These are phyloP conservation scores for Pyrocoelia pectoralis DNA, from an alignment of 2,888 invertebrate species.

Conservation along the genomic window DNA sequence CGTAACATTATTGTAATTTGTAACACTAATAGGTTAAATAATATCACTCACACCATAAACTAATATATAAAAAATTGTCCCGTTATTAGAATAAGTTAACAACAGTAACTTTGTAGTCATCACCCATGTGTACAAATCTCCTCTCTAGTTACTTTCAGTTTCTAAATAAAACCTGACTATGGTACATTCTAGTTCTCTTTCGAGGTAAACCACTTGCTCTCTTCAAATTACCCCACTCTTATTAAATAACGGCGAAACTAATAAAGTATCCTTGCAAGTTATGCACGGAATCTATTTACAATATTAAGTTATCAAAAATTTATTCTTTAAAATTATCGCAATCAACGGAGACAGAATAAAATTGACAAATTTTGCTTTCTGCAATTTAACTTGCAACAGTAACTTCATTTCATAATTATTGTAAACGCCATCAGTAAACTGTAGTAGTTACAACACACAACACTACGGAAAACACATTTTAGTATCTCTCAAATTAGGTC, in stretches of 20 bases:
- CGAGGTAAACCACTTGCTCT: constrained; percentile 34
- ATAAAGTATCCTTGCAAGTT: constrained; percentile 27
- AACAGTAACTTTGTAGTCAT: constrained; percentile 22
- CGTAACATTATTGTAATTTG: constrained; percentile 13
- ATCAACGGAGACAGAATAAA: neutral
- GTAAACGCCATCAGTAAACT: too few species aligned
- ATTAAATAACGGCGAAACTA: constrained; percentile 18
- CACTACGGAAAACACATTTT: too few species aligned
- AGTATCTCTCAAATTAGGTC: too few species aligned
- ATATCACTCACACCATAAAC: constrained; percentile 29
- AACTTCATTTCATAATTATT: too few species aligned
- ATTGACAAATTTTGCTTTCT: neutral
- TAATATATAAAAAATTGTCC: constrained; percentile 21
- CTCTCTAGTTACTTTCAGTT: constrained; percentile 33
- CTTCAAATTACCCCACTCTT: constrained; percentile 25
- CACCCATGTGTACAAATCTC: constrained; percentile 25
- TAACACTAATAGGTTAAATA: constrained; percentile 16
- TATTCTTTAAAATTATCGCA: neutral
- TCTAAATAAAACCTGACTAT: constrained; percentile 28
- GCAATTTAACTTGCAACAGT: neutral
- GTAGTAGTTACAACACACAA: too few species aligned
- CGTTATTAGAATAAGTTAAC: constrained; percentile 26
- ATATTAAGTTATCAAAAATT: neutral
- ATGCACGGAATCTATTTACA: constrained; percentile 25
- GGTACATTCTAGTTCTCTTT: constrained; percentile 31